Percentiles rank a stretch among this genome's conserved stretches.
These are phyloP conservation scores for Tetragonula carbonaria DNA, from an alignment of 2,888 invertebrate genomes.

Conservation along the genomic window DNA sequence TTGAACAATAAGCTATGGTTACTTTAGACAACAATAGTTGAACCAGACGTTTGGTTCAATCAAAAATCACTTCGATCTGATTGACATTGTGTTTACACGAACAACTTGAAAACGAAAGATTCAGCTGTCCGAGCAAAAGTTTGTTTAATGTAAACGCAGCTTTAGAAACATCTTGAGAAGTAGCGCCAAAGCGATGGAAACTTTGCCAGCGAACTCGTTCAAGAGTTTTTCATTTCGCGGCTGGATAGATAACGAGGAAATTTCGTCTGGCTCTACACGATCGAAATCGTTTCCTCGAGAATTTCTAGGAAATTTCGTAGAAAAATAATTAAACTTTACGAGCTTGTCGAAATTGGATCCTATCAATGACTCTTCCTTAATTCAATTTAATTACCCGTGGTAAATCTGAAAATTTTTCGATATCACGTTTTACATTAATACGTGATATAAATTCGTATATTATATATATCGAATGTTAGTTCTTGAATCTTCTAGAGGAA, in stretches of 20 bases:
- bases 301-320: not conserved
- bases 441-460: too few species aligned
- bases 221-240: constrained; percentile 61
- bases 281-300: not conserved
- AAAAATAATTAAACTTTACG: not conserved
- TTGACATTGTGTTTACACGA: too few species aligned
- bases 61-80: too few species aligned
- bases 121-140: too few species aligned
- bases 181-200: constrained; percentile 24
- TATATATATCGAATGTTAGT: too few species aligned
- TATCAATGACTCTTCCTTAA: not conserved
- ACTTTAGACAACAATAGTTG: too few species aligned
- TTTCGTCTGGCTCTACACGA: constrained; percentile 17
- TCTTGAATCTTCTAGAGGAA: too few species aligned
- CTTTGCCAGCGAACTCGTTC: constrained; percentile 62
- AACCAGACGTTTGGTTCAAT: too few species aligned
- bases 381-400: too few species aligned
- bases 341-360: not conserved
- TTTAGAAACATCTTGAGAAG: constrained; percentile 25
- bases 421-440: too few species aligned
- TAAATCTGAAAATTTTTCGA: too few species aligned
- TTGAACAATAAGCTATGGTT: not conserved
- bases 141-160: not conserved
- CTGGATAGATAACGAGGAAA: constrained; percentile 42
- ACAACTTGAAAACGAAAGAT: too few species aligned